Conservation (phyloP, 2,113 vertebrate species). For the Dicentrarchus labrax region DNA sequence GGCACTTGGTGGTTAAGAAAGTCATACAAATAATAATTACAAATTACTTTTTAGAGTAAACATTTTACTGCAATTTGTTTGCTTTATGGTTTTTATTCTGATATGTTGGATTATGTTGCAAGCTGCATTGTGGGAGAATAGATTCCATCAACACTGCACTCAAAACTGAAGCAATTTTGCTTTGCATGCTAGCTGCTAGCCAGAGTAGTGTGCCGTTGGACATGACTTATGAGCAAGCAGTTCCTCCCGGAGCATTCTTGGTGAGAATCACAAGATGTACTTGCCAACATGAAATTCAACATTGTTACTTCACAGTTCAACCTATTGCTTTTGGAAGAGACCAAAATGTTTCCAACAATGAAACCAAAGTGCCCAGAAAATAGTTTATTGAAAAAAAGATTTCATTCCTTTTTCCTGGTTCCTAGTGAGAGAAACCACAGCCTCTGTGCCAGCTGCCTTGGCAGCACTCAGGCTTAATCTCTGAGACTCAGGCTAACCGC, state of each 20-base stretch:
- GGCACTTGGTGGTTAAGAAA: neutral
- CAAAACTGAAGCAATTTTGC: neutral
- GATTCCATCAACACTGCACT: neutral
- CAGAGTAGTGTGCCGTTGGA: conserved; percentile 14
- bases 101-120: neutral
- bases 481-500: conserved; percentile 56
- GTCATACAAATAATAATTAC: neutral
- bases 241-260: conserved; percentile 21
- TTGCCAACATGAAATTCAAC: conserved; percentile 43
- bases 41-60: neutral
- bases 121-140: neutral
- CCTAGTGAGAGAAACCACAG: conserved; percentile 32
- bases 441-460: conserved; percentile 65
- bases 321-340: conserved; percentile 44
- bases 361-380: conserved; percentile 60
- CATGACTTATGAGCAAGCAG: conserved; percentile 6
- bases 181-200: neutral
- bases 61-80: neutral
- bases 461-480: conserved; percentile 69
- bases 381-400: conserved; percentile 53
- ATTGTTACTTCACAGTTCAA: conserved; percentile 36
- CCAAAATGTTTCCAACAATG: conserved; percentile 52
- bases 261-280: conserved; percentile 9
- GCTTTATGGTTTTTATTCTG: neutral
- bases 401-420: conserved; percentile 42